A percentile compares a stretch with the other conserved stretches of the same genome.
Conservation (phyloP, 2,888 invertebrate genomes). For the Calliphora vomitoria region DNA sequence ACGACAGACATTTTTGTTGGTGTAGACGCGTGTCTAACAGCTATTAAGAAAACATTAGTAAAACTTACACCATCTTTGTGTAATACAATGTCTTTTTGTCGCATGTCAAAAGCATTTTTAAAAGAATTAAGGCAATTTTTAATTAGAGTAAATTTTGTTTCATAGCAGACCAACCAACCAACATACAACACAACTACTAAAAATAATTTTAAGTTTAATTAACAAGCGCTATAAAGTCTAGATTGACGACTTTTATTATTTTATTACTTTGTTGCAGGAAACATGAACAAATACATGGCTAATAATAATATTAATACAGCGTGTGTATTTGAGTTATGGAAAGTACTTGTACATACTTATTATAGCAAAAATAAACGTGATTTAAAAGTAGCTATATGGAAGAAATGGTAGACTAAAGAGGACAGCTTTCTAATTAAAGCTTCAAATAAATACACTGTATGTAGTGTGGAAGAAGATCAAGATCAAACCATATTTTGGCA, state of each 20-base stretch:
- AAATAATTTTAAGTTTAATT: slow-evolving; percentile 6
- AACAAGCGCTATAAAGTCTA: slow-evolving; percentile 3
- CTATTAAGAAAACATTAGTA: slow-evolving; percentile 56
- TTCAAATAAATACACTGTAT: no score
- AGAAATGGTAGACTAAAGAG: no score
- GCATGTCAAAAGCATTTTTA: slow-evolving; percentile 33
- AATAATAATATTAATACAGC: not conserved
- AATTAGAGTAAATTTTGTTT: slow-evolving; percentile 27
- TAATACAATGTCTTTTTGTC: slow-evolving; percentile 27
- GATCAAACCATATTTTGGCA: no score
- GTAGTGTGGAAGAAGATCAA: no score
- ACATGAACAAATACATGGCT: slow-evolving; percentile 3
- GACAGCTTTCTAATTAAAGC: no score
- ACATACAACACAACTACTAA: not conserved
- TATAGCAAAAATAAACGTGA: not conserved
- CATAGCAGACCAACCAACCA: not conserved
- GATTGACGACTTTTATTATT: not conserved
- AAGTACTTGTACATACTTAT: no score
- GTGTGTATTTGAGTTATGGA: not conserved
- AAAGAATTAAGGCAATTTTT: slow-evolving; percentile 21
- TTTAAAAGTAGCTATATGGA: no score
- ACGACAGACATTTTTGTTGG: not conserved
- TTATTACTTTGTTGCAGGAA: slow-evolving; percentile 34
- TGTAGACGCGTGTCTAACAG: slow-evolving; percentile 40
- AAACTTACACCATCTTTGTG: slow-evolving; percentile 45